Conservation (phyloP, 2,113 vertebrate genomes). For the Thamnophis sirtalis region DNA sequence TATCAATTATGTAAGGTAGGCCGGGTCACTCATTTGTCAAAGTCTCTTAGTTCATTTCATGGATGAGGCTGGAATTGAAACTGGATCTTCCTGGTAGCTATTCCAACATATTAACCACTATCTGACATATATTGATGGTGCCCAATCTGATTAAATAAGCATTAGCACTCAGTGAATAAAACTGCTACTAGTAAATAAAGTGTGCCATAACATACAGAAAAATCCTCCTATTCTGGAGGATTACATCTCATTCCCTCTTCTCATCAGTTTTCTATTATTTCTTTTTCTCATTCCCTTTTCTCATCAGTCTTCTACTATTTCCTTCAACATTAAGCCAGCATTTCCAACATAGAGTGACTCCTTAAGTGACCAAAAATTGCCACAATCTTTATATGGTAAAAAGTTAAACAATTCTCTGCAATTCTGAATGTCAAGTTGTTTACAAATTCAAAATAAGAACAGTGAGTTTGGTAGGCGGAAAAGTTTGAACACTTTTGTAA, state of each 20-base stretch:
- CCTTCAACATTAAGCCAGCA: neutral
- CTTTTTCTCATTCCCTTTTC: neutral
- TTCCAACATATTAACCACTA: neutral
- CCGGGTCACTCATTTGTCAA: neutral
- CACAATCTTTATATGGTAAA: neutral
- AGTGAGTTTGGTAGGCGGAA: neutral
- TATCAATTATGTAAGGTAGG: neutral
- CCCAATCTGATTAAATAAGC: neutral
- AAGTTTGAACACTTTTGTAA: neutral
- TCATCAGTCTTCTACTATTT: neutral
- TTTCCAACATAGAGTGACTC: neutral
- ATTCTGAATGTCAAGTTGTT: neutral
- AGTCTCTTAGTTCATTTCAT: neutral
- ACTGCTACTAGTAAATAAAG: neutral
- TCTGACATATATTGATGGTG: no score
- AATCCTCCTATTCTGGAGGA: neutral
- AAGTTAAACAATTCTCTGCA: neutral
- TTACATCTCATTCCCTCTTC: neutral
- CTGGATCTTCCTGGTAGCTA: neutral
- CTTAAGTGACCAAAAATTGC: neutral
- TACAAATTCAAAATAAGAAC: neutral
- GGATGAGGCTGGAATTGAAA: neutral
- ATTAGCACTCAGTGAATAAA: neutral
- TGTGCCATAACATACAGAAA: neutral
- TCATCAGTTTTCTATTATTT: neutral